Base-by-base conservation (phyloP, 2,113 vertebrate species). In the Paramormyrops kingsleyae region DNA sequence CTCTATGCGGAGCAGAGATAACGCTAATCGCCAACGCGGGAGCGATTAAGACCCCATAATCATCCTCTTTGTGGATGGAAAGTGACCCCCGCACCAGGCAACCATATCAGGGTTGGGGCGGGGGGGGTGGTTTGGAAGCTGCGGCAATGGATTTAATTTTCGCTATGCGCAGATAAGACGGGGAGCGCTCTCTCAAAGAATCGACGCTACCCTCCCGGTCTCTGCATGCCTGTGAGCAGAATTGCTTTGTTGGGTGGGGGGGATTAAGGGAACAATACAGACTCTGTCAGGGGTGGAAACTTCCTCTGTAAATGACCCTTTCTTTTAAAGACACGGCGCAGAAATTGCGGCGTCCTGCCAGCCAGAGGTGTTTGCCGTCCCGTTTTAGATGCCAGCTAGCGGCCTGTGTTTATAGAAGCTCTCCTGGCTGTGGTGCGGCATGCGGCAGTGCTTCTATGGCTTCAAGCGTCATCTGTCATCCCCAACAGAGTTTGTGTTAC, bases 401-500 rank as follows among this genome's bases (percentile, higher is more conserved):
- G 5, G 70, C 31, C 74, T 80, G 35, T 19, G 35, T 74, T 62
- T 21, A 70, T 50, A 5, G 27, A 17, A 27, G 49, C 74, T 89
- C 8, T 53, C 49, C 31, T 83, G 62, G 44, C 8, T 8, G 46
- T 49, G 27, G 21, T 6, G 17, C 1, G 15, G 46, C n/a, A 47
- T 31, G 27, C 35, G 27, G 47, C 31, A 49, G 0, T 50, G 70
- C 8, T 24, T 13, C 88, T 80, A 10, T 35, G 24, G 44, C 52
- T 27, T 88, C 13, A 1, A 13, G 27, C 27, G 1, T 17, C 13
- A 19, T 53, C 52, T 35, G 13, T 83, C 53, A 12, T 6, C 39
- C n/a, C 62, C 2, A 91, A 2, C 94, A 99, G 98, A 98, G 96
- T 93, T 97, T 97, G 92, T 97, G 97, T 93, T 95, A 96, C 90